Evolutionary conservation across 2,888 invertebrate genomes (phyloP).

Genomic region (Tenthredo notha): DNA sequence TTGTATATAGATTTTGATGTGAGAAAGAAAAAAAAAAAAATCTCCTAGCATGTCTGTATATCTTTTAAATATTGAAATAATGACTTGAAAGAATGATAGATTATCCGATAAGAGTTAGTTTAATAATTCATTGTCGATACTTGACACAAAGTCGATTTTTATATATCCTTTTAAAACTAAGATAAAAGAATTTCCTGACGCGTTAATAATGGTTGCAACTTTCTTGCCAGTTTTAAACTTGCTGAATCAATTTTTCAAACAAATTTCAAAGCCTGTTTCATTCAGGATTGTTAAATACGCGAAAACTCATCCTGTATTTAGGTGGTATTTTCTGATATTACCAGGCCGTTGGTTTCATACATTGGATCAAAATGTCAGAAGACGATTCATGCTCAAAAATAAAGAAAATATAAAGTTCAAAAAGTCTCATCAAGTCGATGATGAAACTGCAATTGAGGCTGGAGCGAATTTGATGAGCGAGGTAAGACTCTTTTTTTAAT

Average conservation of each 20-base stretch:
- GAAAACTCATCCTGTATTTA: conserved; percentile 60
- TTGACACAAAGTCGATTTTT: background rate
- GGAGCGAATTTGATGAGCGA: conserved; percentile 66
- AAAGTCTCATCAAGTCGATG: conserved; percentile 13
- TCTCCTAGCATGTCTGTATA: background rate
- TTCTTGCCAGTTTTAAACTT: conserved; percentile 29
- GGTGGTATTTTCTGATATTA: conserved; percentile 61
- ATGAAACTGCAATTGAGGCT: conserved; percentile 59
- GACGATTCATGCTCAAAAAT: background rate
- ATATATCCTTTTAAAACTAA: background rate
- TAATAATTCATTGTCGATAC: background rate
- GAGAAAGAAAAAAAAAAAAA: background rate
- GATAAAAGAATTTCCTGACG: background rate
- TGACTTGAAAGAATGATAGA: background rate
- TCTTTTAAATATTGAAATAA: background rate
- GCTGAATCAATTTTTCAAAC: conserved; percentile 53
- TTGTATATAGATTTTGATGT: background rate
- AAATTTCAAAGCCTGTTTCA: conserved; percentile 65
- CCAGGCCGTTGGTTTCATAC: conserved; percentile 60
- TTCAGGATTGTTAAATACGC: conserved; percentile 62
- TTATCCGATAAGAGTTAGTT: background rate
- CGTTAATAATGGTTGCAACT: background rate
- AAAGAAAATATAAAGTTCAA: background rate
- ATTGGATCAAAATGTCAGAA: conserved; percentile 23
- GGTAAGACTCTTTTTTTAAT: conserved; percentile 54